Evolutionary conservation across 1,140 invertebrate genomes (phyloP).

Genomic region (Euura lappo): DNA sequence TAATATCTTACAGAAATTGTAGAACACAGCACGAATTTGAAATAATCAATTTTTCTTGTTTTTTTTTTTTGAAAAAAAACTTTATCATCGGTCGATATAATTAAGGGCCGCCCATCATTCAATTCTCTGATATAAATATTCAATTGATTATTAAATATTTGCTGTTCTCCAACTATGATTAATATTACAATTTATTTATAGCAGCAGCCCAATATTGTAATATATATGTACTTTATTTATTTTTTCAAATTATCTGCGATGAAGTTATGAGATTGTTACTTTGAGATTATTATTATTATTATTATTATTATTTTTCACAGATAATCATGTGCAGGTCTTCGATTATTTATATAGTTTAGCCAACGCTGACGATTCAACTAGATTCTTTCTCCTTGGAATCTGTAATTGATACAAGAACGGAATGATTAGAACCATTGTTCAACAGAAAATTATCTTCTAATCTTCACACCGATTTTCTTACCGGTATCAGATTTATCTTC

Average conservation of each 20-base stretch:
- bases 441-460: conserved; percentile 18
- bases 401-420: conserved; percentile 25
- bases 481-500: conserved; percentile 61
- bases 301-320: neutral
- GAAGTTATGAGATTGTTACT: neutral
- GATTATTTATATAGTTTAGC: conserved; percentile 14
- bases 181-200: neutral
- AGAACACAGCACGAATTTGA: neutral
- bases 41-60: neutral
- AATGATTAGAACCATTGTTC: conserved; percentile 12
- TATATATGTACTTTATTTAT: neutral
- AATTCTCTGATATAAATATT: neutral
- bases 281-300: conserved; percentile 4
- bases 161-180: neutral
- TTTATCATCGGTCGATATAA: no score
- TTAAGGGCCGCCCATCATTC: neutral
- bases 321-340: conserved; percentile 1
- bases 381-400: conserved; percentile 63
- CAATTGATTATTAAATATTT: neutral
- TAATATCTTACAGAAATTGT: conserved; percentile 1
- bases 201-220: neutral
- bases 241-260: neutral
- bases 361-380: conserved; percentile 52
- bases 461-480: conserved; percentile 30
- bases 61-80: no score